phyloP scores from a whole-genome alignment of 2,797 vertebrate genomes.

The Morelia viridis region DNA sequence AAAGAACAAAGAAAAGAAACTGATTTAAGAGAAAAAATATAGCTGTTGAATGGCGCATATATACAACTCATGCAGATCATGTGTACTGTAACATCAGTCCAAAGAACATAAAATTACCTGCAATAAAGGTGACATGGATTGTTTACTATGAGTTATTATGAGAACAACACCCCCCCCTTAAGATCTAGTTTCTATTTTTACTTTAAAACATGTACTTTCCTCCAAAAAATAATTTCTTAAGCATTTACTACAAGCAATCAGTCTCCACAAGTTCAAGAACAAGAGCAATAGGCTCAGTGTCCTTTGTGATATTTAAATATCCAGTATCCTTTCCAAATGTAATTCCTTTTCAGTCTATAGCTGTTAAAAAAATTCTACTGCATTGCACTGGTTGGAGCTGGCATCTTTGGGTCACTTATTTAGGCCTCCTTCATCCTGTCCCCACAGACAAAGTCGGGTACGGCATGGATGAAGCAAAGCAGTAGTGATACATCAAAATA shows the following conservation, averaged over 20 bases:
- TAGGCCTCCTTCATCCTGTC: neutral
- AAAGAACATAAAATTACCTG: neutral
- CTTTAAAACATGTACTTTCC: neutral
- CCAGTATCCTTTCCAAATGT: neutral
- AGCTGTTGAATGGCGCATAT: neutral
- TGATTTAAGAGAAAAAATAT: neutral
- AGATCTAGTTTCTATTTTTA: neutral
- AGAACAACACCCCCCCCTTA: neutral
- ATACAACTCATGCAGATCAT: neutral
- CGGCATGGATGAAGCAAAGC: neutral
- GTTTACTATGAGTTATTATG: neutral
- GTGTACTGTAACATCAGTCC: neutral
- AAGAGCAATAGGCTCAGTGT: neutral
- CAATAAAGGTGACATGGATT: neutral
- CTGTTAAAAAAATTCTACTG: neutral
- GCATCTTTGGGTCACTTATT: neutral
- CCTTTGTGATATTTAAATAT: neutral
- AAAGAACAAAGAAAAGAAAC: constrained; percentile 26
- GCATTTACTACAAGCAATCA: neutral
- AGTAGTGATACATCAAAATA: neutral
- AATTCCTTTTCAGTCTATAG: neutral
- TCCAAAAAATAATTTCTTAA: neutral
- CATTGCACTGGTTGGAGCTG: neutral
- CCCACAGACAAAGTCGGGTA: neutral
- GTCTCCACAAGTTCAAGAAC: neutral